A percentile compares a stretch with the other conserved stretches of the same genome.
Conservation (phyloP, 2,888 invertebrate species). For the Drosophila mulleri region DNA sequence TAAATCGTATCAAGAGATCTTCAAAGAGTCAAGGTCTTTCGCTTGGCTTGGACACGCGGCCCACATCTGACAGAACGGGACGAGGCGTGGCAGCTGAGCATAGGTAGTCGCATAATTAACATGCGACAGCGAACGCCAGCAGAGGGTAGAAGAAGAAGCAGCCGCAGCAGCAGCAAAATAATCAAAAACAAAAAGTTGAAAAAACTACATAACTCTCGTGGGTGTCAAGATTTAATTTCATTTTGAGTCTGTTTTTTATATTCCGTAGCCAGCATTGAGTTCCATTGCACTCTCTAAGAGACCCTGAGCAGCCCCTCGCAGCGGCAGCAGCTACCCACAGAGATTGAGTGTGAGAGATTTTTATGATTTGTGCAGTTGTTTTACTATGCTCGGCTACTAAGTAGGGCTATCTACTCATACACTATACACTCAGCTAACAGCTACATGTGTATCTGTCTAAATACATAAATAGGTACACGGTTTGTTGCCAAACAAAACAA, state of each 20-base stretch:
- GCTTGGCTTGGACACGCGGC: conserved; percentile 50
- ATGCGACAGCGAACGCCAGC: conserved; percentile 71
- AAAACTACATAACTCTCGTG: conserved; percentile 52
- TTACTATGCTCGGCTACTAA: conserved; percentile 42
- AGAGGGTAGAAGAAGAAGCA: conserved; percentile 16
- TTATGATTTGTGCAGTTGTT: conserved; percentile 50
- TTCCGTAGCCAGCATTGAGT: conserved; percentile 22
- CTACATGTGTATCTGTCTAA: background rate
- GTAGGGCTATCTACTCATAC: conserved; percentile 23
- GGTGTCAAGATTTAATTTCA: conserved; percentile 62
- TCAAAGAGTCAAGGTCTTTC: conserved; percentile 74
- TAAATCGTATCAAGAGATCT: conserved; percentile 74
- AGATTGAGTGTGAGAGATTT: conserved; percentile 15
- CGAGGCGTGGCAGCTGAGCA: conserved; percentile 25
- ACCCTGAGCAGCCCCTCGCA: conserved; percentile 7
- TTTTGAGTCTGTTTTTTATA: conserved; percentile 32
- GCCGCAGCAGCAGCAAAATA: conserved; percentile 26
- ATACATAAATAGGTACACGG: conserved; percentile 20
- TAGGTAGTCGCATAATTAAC: conserved; percentile 70
- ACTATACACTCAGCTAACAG: background rate
- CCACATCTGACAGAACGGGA: conserved; percentile 41
- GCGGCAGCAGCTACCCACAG: conserved; percentile 18
- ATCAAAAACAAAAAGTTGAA: conserved; percentile 27
- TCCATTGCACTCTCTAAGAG: conserved; percentile 47
- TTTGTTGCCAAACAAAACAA: conserved; percentile 23